Base-by-base conservation (phyloP, 2,113 vertebrate species). In the Sinocyclocheilus anophthalmus region DNA sequence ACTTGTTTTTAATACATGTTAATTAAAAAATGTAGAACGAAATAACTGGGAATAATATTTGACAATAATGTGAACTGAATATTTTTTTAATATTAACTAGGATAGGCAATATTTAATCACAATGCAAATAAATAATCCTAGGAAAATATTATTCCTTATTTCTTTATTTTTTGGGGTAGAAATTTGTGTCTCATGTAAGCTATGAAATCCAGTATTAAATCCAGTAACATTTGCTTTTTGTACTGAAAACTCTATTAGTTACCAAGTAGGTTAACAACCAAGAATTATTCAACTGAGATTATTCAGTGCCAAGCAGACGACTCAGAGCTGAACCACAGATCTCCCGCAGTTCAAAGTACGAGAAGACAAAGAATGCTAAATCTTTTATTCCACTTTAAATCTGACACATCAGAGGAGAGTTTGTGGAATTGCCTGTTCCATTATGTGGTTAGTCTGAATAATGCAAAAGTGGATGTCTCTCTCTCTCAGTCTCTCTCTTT, bases 401-500 rank as follows among this genome's bases (percentile, higher is more conserved):
- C 33, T 83, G 30, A 83, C 50, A 83, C 81, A 83, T 83, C 81
- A 73, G 11, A 72, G 67, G 30, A 73, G 67, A 84, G 82, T 73
- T 73, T 57, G 82, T 50, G 82, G 82, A 84, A 59, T 84, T 57
- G 67, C 82, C 82, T 75, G 48, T 84, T 84, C 82, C 82, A 73
- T 73, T 84, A 83, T 73, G 82, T 84, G 82, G 82, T 84, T 84
- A 84, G 69, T 55, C 82, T 84, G 33, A 84, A 84, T 57, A 57
- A 84, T 84, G 82, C n/a, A 84, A 70, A 84, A 57, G 82, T 37
- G 77, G 30, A 80, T 61, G 20, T 69, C 75, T 53, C 50, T 76
- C 72, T 75, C 42, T 48, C 42, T 53, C 42, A 10, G 9, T 45
- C 9, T 69, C 80, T 45, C 59, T 45, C 20, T 57, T 26, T 57